Base-by-base conservation (phyloP, 37 sponge, comb jelly and placozoan genomes). In the Theonella swinhoei region DNA sequence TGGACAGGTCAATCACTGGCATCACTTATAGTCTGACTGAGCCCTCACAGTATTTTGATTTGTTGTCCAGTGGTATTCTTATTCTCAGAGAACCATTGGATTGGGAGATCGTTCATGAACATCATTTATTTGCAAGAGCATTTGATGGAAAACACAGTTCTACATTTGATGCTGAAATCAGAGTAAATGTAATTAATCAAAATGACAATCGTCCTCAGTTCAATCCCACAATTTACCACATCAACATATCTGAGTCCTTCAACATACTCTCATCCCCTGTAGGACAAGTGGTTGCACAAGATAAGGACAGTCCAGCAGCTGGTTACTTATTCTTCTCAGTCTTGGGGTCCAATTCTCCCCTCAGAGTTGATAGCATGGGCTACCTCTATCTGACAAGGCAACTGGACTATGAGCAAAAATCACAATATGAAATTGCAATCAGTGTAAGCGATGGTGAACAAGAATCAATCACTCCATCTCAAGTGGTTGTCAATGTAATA, bases 121-220 rank as follows among this genome's bases (percentile, higher is more conserved):
- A 84, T 79, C 32, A 22, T 7, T 60, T 89, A 8, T 34, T 75
- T 36, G 80, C 84, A 1, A 62, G 64, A 36, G 90, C 79, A 3
- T 69, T 42, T 40, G 90, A 89, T 72, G 85, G 85, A 8, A 3
- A 68, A 20, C 74, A 83, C 11, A 80, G 70, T 58, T 83, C 84
- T 41, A 61, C 84, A 22, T 77, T 83, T 23, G 41, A 83, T 64
- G 85, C 90, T 34, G 70, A 70, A 24, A 79, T 89, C 11, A 65
- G 75, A 1, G 70, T 89, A 34, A 31, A 31, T 33, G 90, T 89
- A 20, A 14, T 62, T 41, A 84, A 91, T 30, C 70, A 68, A 64
- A 91, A 91, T 35, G 92, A 91, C 70, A 87, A 91, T 59, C 69
- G 59, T 17, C 92, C 92, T 0, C 25, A 4, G n/a, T 87, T 91